Base-by-base conservation (phyloP, 2,888 invertebrate species). In the Lasiommata megera region DNA sequence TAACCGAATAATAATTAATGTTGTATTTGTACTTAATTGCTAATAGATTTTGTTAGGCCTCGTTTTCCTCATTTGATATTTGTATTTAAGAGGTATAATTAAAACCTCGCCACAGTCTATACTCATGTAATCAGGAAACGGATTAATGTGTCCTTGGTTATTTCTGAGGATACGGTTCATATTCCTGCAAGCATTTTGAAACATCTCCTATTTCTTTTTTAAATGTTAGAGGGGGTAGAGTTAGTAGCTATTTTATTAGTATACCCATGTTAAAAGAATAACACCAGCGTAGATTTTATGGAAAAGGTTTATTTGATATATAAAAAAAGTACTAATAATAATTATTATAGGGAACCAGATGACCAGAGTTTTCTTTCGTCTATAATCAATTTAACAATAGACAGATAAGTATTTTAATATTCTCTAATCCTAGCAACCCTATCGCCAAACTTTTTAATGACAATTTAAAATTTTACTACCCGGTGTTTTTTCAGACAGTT, bases 181-280 rank as follows among this genome's bases (percentile, higher is more conserved):
- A n/a, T n/a, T n/a, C n/a, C n/a, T n/a, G n/a, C n/a, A 23, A 23
- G 23, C 23, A 23, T 23, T 23, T 23, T 23, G 23, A 23, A 23
- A 3, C 23, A 23, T 56, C 63, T 63, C 61, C 17, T 40, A 18
- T 63, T 43, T 65, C 57, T 67, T 59, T 67, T 64, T 60, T 56
- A 63, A 62, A 47, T 67, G 71, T 74, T 74, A 76, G 23, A 2
- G 54, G 66, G 73, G 69, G 34, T 34, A 72, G 56, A 70, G 87
- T 89, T 89, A 89, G 89, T 88, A 72, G 73, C 81, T 84, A 79
- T 71, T 67, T 69, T 67, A 90, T 90, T 89, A 90, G 89, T 90
- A 82, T 69, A 72, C 90, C 89, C 90, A 89, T 88, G 88, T 90
- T 90, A 90, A 89, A 90, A 90, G 79, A 90, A 89, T 89, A 52